Conservation (phyloP, 2,113 vertebrate species). For the Rhinogobius similis region DNA sequence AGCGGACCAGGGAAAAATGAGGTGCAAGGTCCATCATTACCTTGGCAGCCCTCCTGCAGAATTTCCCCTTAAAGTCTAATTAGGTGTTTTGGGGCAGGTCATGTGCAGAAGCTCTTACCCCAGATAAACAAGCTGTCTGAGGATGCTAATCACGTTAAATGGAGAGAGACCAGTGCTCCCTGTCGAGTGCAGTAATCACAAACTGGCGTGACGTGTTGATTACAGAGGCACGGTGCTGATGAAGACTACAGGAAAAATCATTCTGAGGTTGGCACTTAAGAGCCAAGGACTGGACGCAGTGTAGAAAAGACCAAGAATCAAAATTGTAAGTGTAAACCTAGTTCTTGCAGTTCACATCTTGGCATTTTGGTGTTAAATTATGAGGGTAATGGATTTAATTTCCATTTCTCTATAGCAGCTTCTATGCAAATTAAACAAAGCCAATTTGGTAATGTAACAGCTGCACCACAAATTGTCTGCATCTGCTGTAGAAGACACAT, state of each 20-base stretch:
- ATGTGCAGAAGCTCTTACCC: conserved; percentile 54
- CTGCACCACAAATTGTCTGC: not conserved
- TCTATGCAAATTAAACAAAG: conserved; percentile 43
- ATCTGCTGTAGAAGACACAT: not conserved
- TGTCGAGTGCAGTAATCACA: conserved; percentile 52
- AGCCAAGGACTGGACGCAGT: conserved; percentile 10
- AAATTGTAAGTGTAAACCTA: conserved; percentile 21
- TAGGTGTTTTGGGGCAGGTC: conserved; percentile 45
- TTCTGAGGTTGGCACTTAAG: conserved; percentile 13
- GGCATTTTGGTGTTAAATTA: not conserved
- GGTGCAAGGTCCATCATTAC: conserved; percentile 30
- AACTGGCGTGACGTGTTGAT: conserved; percentile 58
- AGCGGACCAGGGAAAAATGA: conserved; percentile 28
- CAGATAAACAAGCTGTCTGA: conserved; percentile 58
- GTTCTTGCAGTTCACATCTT: not conserved
- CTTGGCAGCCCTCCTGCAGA: conserved; percentile 30
- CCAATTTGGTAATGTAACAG: not conserved
- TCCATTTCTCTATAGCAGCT: conserved; percentile 22
- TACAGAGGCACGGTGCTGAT: conserved; percentile 51
- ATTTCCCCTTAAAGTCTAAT: conserved; percentile 50
- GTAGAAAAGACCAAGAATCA: not conserved
- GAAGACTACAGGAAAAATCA: conserved; percentile 50
- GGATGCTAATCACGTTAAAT: conserved; percentile 61
- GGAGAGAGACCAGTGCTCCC: conserved; percentile 41
- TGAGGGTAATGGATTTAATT: conserved; percentile 51